Conservation (phyloP, 2,113 vertebrate species). For the Xyliphius kryptos region DNA sequence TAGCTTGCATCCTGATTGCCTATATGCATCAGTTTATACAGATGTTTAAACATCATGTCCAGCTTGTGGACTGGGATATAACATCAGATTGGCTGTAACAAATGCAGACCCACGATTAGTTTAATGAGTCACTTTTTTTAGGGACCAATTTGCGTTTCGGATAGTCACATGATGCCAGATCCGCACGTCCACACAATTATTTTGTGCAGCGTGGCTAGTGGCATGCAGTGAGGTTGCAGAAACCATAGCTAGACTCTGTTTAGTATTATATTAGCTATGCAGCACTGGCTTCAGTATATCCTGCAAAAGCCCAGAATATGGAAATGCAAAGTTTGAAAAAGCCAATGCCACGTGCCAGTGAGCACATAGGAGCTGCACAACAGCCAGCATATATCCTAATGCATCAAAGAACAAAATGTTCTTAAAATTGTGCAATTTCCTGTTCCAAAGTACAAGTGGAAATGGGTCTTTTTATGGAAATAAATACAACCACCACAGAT, state of each 20-base stretch:
- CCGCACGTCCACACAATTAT: not conserved
- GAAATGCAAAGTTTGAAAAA: not conserved
- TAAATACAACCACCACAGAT: not conserved
- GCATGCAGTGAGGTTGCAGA: constrained; percentile 3
- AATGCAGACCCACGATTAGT: constrained; percentile 8
- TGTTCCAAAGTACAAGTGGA: not conserved
- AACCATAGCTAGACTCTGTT: constrained; percentile 7
- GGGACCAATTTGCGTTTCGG: constrained; percentile 12
- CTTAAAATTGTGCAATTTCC: no score
- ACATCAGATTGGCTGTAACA: no score
- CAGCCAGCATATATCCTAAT: constrained; percentile 3
- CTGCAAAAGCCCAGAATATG: constrained; percentile 15
- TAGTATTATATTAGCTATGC: constrained; percentile 22
- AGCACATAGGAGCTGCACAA: not conserved
- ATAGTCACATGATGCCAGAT: constrained; percentile 20
- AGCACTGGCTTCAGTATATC: not conserved
- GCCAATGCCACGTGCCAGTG: constrained; percentile 18
- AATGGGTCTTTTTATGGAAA: not conserved
- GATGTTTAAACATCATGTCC: no score
- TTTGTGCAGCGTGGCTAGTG: constrained; percentile 17
- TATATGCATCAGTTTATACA: no score
- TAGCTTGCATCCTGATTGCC: constrained; percentile 1
- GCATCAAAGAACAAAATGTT: not conserved
- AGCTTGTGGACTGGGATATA: no score
- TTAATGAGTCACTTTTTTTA: not conserved